Conservation (phyloP, 2,888 invertebrate genomes). For the Petrolisthes cinctipes region DNA sequence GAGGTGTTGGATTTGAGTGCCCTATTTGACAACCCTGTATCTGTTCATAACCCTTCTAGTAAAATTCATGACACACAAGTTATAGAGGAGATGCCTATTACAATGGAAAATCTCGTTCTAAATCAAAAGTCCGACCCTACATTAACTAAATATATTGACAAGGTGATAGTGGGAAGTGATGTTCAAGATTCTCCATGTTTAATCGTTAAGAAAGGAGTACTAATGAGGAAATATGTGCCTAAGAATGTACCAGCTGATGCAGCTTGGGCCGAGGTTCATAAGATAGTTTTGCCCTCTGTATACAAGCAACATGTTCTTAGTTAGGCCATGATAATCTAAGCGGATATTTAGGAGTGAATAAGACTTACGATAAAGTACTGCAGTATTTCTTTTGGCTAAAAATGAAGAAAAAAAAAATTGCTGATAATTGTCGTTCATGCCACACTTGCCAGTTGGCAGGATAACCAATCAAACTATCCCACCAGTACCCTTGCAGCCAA, state of each 20-base stretch:
- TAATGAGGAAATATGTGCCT: conserved; percentile 20
- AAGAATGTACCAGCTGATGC: background rate
- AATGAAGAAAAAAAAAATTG: conserved; percentile 9
- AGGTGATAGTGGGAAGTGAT: background rate
- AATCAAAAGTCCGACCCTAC: background rate
- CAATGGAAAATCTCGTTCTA: too few relatives aligned
- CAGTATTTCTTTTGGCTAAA: background rate
- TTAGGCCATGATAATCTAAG: background rate
- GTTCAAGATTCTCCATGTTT: conserved; percentile 11
- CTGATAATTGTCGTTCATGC: background rate
- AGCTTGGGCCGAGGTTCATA: background rate
- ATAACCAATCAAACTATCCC: background rate
- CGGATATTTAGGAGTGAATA: conserved; percentile 13
- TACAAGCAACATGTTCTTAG: background rate
- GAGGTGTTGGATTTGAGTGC: too few relatives aligned
- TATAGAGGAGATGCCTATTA: too few relatives aligned
- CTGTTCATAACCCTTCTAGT: too few relatives aligned
- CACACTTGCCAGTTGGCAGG: conserved; percentile 9
- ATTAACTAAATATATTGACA: background rate
- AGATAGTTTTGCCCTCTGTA: background rate
- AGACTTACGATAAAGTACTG: conserved; percentile 12
- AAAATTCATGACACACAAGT: too few relatives aligned
- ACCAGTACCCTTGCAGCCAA: background rate
- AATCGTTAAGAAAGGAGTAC: background rate
- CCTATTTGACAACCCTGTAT: background rate